phyloP scores from a whole-genome alignment of 2,888 invertebrate genomes.

The Trachelus troglodyta region DNA sequence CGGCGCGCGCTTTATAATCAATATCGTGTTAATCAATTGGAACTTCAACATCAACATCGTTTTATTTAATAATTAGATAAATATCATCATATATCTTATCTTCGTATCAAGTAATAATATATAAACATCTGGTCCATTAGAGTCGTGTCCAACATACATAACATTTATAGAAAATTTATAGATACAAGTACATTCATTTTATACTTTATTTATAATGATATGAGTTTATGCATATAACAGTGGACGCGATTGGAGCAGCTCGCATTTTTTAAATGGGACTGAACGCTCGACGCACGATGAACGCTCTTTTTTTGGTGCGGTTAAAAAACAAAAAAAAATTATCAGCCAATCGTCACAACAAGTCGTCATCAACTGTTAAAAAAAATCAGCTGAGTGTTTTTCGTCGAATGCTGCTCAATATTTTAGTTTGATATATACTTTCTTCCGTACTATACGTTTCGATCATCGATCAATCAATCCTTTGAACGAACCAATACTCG shows the following conservation, averaged over 20 bases:
- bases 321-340: background rate
- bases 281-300: conserved; percentile 19
- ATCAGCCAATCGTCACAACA: background rate
- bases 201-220: conserved; percentile 45
- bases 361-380: background rate
- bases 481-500: background rate
- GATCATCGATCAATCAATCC: background rate
- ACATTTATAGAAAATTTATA: conserved; percentile 65
- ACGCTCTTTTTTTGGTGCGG: background rate
- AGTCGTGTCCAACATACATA: conserved; percentile 61
- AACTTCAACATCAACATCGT: conserved; percentile 50
- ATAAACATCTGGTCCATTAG: conserved; percentile 66
- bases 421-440: background rate
- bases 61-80: conserved; percentile 51
- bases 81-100: conserved; percentile 54
- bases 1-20: background rate
- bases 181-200: conserved; percentile 56
- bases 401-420: background rate
- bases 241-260: conserved; percentile 47
- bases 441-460: background rate
- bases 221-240: conserved; percentile 50
- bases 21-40: conserved; percentile 11
- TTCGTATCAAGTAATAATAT: conserved; percentile 56
- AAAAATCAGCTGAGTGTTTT: background rate
- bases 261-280: conserved; percentile 29